Evolutionary conservation across 1,140 invertebrate species (phyloP).

Genomic region (Aethina tumida): DNA sequence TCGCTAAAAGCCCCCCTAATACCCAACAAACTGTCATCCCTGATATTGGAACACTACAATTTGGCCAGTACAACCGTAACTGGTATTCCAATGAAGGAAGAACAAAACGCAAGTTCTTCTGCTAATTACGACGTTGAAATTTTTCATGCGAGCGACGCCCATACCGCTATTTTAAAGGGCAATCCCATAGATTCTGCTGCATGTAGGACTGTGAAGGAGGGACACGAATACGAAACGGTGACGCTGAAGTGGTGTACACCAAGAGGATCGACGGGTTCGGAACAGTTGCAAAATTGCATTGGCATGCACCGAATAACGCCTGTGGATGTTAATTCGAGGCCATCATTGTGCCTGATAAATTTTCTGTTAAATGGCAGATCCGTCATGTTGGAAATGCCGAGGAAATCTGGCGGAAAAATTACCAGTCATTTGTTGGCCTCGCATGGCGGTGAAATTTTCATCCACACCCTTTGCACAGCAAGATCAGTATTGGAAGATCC

Average conservation of each 20-base stretch:
- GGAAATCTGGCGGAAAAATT: slow-evolving; percentile 76
- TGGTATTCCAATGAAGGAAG: slow-evolving; percentile 98
- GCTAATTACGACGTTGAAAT: slow-evolving; percentile 98
- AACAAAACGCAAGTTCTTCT: slow-evolving; percentile 95
- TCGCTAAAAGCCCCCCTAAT: slow-evolving; percentile 54
- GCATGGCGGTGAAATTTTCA: slow-evolving; percentile 93
- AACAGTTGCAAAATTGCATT: slow-evolving; percentile 69
- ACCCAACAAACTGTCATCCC: slow-evolving; percentile 57
- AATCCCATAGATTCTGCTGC: slow-evolving; percentile 38
- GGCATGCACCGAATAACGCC: slow-evolving; percentile 86
- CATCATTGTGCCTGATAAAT: slow-evolving; percentile 92
- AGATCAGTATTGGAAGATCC: slow-evolving; percentile 86
- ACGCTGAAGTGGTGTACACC: slow-evolving; percentile 96
- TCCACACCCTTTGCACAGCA: slow-evolving; percentile 79
- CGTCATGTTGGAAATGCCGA: slow-evolving; percentile 89
- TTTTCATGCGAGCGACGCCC: slow-evolving; percentile 76
- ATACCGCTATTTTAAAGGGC: slow-evolving; percentile 64
- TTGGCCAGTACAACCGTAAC: slow-evolving; percentile 94
- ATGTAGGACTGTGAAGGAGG: slow-evolving; percentile 40
- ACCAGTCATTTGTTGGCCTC: slow-evolving; percentile 88
- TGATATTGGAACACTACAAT: slow-evolving; percentile 78
- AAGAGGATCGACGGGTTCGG: slow-evolving; percentile 65
- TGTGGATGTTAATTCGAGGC: slow-evolving; percentile 89
- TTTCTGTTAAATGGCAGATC: slow-evolving; percentile 88
- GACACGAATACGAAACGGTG: slow-evolving; percentile 48